Base-by-base conservation (phyloP, 1,140 invertebrate species). In the Cydia amplana region DNA sequence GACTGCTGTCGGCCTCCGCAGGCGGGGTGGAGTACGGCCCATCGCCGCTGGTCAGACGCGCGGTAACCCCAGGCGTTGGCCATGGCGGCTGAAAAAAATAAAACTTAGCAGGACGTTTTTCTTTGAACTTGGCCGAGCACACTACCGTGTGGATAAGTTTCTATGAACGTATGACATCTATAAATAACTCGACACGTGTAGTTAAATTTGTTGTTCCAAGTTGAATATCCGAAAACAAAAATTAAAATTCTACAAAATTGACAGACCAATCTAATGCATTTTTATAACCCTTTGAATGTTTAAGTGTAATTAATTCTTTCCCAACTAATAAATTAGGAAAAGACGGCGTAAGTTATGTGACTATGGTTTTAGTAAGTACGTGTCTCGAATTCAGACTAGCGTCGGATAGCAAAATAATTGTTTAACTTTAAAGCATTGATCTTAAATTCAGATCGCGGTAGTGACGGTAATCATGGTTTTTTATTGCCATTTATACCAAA, bases 1-100 rank as follows among this genome's bases (percentile, higher is more conserved):
- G 95, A 96, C 80, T 96, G 95, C 51, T 94, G 93, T 63, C 94
- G 93, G n/a, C 95, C 95, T 9, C 91, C 93, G 81, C 95, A 96
- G 2, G 92, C 89, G 18, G 94, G 93, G 82, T 94, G 94, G 12
- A 94, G 89, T 63, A 94, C 91, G 0, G 91, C 89, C 95, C 95
- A 96, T 49, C 93, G 88, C 28, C 94, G 89, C 84, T 96, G 95
- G 74, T 95, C 95, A 80, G 94, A 93, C n/a, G 94, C 93, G 9
- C 93, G 91, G 87, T 94, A 94, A 9, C 94, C 94, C 89, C 94
- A 94, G 18, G 93, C 89, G 25, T 83, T 12, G 7, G 80, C 40
- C 2, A 43, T 2, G 2, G 63, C 49, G 6, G 72, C 64, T 74
- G 73, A 14, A 72, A 51, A 67, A 18, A n/a, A n/a, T n/a, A 12